phyloP scores from a whole-genome alignment of 2,888 invertebrate species.

The Caenorhabditis sp. region DNA sequence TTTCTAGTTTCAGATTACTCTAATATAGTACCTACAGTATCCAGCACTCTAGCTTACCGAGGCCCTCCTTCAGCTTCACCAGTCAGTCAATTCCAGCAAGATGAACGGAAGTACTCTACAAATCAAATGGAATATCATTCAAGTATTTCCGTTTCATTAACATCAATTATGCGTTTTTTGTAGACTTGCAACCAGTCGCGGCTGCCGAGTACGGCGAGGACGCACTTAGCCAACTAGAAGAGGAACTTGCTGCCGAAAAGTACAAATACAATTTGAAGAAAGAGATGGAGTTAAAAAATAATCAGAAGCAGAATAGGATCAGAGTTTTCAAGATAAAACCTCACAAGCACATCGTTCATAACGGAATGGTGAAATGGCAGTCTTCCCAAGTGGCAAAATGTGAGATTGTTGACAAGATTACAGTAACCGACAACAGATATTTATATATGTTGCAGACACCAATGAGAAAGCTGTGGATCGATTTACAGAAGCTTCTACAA shows the following conservation, averaged over 20 bases:
- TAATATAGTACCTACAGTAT: neutral
- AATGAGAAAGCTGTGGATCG: constrained; percentile 42
- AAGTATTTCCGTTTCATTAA: too few relatives aligned
- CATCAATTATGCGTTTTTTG: too few relatives aligned
- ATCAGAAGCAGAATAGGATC: constrained; percentile 29
- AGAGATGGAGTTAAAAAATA: constrained; percentile 13
- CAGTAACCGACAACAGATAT: too few relatives aligned
- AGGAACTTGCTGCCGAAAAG: constrained; percentile 54
- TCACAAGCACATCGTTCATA: constrained; percentile 20
- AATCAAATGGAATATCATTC: constrained; percentile 39
- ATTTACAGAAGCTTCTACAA: constrained; percentile 16
- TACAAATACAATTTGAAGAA: constrained; percentile 46
- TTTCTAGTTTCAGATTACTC: neutral
- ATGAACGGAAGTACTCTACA: constrained; percentile 36
- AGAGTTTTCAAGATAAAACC: constrained; percentile 51
- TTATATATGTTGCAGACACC: constrained; percentile 27
- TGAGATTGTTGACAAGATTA: constrained; percentile 23
- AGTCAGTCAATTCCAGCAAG: constrained; percentile 5
- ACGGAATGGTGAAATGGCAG: constrained; percentile 45
- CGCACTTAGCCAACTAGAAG: constrained; percentile 44
- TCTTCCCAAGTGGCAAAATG: constrained; percentile 40
- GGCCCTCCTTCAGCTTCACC: constrained; percentile 46
- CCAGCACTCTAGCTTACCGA: constrained; percentile 19
- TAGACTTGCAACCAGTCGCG: constrained; percentile 16
- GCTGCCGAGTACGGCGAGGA: constrained; percentile 5